Percentiles rank a stretch among this genome's conserved stretches.
phyloP scores from a whole-genome alignment of 1,140 invertebrate genomes.

The Ganaspis sp. region DNA sequence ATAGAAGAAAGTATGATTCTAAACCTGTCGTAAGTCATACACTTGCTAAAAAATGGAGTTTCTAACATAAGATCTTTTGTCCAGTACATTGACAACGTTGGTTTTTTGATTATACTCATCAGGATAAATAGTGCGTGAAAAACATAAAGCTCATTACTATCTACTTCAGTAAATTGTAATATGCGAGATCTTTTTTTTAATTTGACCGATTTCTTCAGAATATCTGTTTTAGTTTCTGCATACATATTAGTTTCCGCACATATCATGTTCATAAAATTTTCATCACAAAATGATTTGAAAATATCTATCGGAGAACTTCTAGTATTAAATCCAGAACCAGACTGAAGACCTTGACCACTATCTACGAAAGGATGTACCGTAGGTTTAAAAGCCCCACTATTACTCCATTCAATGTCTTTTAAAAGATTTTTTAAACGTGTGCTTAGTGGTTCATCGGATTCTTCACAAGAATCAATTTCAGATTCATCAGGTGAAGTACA shows the following conservation, averaged over 20 bases:
- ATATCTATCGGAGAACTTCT: background rate
- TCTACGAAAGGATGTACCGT: background rate
- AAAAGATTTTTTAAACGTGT: background rate
- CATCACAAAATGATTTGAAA: background rate
- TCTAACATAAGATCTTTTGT: constrained; percentile 44
- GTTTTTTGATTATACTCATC: constrained; percentile 41
- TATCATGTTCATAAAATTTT: background rate
- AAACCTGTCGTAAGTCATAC: constrained; percentile 52
- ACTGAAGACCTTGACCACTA: background rate
- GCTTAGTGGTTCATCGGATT: background rate
- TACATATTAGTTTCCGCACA: background rate
- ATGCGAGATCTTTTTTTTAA: constrained; percentile 14
- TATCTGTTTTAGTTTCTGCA: background rate
- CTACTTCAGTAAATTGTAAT: background rate
- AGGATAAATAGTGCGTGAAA: constrained; percentile 33
- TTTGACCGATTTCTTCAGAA: background rate
- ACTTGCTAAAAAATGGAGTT: constrained; percentile 54
- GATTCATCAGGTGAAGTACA: background rate
- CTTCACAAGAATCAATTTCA: background rate
- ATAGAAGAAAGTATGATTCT: constrained; percentile 44
- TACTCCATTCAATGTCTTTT: background rate
- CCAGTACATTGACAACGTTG: constrained; percentile 53
- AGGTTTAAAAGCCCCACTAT: background rate
- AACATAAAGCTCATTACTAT: constrained; percentile 36
- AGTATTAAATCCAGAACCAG: background rate